Base-by-base conservation (phyloP, 2,113 vertebrate species). In the Turnix velox region DNA sequence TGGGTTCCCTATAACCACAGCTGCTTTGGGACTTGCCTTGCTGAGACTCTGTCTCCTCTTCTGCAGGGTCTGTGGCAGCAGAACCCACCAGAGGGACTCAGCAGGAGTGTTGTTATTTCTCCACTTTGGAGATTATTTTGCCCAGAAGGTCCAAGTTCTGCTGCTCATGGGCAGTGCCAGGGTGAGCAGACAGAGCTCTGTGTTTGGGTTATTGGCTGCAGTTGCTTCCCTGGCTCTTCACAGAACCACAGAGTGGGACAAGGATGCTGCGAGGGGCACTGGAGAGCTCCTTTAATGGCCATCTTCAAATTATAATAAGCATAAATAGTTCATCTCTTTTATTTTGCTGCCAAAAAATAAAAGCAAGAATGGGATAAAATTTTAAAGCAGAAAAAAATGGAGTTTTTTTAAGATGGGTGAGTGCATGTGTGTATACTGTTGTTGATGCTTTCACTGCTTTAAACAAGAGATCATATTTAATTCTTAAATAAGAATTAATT, bases 401-500 rank as follows among this genome's bases (percentile, higher is more conserved):
- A 4, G 7, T 16, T 49, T 31, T 72, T 74, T 43, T 3, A 46
- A 76, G 59, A 33, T 0, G 0, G 18, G 49, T 18, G 89, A 82
- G 69, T 37, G 6, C 30, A 11, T 39, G 14, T 30, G 4, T 3
- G 2, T 71, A 3, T 55, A n/a, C 55, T 62, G 37, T 25, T 75
- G 61, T 13, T 84, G 27, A 39, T 83, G 75, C 55, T 90, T 59
- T 76, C 88, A 46, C 48, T 63, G 28, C 74, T 91, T 76, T 85
- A 83, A 83, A 81, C 45, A 79, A 91, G 35, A 45, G 30, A 57
- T 30, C 79, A 7, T 72, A 46, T 82, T 87, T 93, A 87, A 59
- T 62, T 79, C 82, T 87, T 83, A 91, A 91, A 89, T 87, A 80
- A 85, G 81, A 91, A 91, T 63, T 54, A 55, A 87, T 82, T 89